phyloP scores from a whole-genome alignment of 2,888 invertebrate genomes.

The Pterostichus niger region DNA sequence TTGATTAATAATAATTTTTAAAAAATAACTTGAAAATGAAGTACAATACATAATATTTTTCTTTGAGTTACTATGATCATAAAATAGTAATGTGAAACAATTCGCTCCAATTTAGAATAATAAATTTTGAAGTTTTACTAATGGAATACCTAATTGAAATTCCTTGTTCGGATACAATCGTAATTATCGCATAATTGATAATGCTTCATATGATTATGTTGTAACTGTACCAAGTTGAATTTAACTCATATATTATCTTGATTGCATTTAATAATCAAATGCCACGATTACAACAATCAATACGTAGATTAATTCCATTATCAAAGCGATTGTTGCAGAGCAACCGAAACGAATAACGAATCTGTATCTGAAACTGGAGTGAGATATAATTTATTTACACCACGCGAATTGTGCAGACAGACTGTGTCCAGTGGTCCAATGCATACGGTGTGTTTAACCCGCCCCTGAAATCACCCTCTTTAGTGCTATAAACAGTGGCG shows the following conservation, averaged over 20 bases:
- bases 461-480: background rate
- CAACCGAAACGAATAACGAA: background rate
- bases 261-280: slow-evolving; percentile 7
- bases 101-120: too few species aligned
- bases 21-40: too few species aligned
- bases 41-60: too few species aligned
- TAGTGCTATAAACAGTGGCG: slow-evolving; percentile 3
- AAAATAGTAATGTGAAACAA: too few species aligned
- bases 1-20: too few species aligned
- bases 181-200: background rate
- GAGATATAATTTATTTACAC: slow-evolving; percentile 3
- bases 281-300: slow-evolving; percentile 5
- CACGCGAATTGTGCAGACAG: background rate
- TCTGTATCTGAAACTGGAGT: background rate
- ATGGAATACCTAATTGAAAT: too few species aligned
- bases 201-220: background rate
- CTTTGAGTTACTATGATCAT: too few species aligned
- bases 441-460: background rate
- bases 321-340: background rate
- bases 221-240: background rate
- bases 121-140: too few species aligned
- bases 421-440: background rate
- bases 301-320: slow-evolving; percentile 20
- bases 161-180: too few species aligned
- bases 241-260: slow-evolving; percentile 21